phyloP scores from a whole-genome alignment of 2,113 vertebrate species.

The Cisticola juncidis region DNA sequence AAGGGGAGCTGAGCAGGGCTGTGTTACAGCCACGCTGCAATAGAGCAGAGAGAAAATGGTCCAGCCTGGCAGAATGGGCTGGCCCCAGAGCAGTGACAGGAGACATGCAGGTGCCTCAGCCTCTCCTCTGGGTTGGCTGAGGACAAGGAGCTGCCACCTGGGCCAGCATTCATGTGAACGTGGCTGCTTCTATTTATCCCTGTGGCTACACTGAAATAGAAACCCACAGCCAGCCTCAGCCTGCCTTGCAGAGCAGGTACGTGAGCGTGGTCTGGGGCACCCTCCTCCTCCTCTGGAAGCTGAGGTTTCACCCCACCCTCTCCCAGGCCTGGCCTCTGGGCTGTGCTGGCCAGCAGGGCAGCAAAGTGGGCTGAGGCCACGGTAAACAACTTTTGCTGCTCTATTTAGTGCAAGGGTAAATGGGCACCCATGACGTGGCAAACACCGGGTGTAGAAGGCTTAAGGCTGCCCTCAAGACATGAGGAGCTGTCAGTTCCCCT shows the following conservation, averaged over 20 bases:
- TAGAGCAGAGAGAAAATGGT: background rate
- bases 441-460: rapidly evolving
- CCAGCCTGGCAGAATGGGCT: background rate
- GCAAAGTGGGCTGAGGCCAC: background rate
- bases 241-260: slow-evolving; percentile 32
- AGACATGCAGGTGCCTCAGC: background rate
- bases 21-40: rapidly evolving
- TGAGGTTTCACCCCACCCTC: background rate
- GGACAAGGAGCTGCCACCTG: background rate
- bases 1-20: background rate
- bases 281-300: background rate
- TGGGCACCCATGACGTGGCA: rapidly evolving
- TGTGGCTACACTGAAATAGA: background rate
- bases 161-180: background rate
- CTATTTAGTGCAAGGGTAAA: background rate
- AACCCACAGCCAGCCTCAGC: slow-evolving; percentile 13
- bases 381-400: background rate
- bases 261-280: background rate
- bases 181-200: slow-evolving; percentile 31
- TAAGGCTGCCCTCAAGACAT: background rate
- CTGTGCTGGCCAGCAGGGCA: background rate
- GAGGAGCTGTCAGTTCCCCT: background rate
- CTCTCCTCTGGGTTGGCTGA: background rate
- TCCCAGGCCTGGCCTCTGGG: background rate
- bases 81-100: background rate